Evolutionary conservation across 2,888 invertebrate genomes (phyloP), one percentile per base, ranked within the genome.

Genomic region (Labia minor): DNA sequence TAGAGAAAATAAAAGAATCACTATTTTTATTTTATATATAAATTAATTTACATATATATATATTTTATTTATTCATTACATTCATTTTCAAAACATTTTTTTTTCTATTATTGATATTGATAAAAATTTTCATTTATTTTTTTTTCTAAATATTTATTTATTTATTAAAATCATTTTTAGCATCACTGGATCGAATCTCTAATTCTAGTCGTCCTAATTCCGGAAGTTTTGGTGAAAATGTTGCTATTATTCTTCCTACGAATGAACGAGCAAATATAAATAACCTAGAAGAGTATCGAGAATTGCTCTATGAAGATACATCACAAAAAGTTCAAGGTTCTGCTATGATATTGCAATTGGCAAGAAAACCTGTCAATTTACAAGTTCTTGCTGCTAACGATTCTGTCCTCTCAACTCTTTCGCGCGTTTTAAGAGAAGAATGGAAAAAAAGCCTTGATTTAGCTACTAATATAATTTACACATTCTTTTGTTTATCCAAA

Each of bases 361-460:
- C 96, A 1, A 85, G 95, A 74, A 90, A 94, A 78, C 90, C 94
- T 11, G 95, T 96, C 75, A 97, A 99, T 82, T 83, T 99, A 70
- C 88, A 92, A 74, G 92, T 93, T 77, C 81, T 99, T 69, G 89
- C 94, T 69, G 88, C 89, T 79, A 97, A 97, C 84, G 96, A 96
- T 95, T 93, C 95, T 61, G 85, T 97, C 66, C 82, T 99, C 65
- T 96, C 96, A 80, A 98, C 97, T 61, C 81, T 99, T 72, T 92
- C 96, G 11, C 84, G 99, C 75, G 95, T 98, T 33, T 81, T 99
- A 66, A 85, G 97, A 71, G 99, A 99, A 81, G 98, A 99, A 80
- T 98, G 96, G 92, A 92, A 92, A 78, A 88, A 92, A 76, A 97
- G 93, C 77, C 89, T 96, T 74, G 96, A 98, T 77, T 80, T 99